Conservation (phyloP, 1,140 invertebrate species). For the Ladona fulva region DNA sequence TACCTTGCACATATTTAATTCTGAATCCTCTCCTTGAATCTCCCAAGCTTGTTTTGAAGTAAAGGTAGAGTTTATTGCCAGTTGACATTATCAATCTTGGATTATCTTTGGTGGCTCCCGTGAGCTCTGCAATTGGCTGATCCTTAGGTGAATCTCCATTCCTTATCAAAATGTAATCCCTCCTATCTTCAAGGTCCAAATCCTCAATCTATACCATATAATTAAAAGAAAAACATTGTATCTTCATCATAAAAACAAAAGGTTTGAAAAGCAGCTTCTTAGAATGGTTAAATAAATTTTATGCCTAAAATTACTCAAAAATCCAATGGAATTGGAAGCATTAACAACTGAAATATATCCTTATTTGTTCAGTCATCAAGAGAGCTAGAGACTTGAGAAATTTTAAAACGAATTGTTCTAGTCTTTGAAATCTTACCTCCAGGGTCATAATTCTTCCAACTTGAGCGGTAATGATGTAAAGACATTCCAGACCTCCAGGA, state of each 20-base stretch:
- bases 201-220: slow-evolving; percentile 57
- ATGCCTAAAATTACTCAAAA: too few relatives aligned
- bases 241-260: background rate
- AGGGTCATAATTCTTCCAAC: slow-evolving; percentile 78
- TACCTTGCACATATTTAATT: slow-evolving; percentile 75
- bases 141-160: slow-evolving; percentile 82
- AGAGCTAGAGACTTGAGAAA: too few relatives aligned
- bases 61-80: slow-evolving; percentile 78
- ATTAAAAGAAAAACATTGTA: background rate
- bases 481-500: slow-evolving; percentile 87
- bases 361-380: too few relatives aligned
- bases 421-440: slow-evolving; percentile 44
- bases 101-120: slow-evolving; percentile 67
- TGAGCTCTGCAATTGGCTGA: slow-evolving; percentile 68
- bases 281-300: slow-evolving; percentile 11
- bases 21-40: slow-evolving; percentile 85
- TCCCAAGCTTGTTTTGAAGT: slow-evolving; percentile 82
- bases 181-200: slow-evolving; percentile 72
- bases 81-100: slow-evolving; percentile 84
- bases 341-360: too few relatives aligned
- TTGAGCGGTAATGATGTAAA: slow-evolving; percentile 84
- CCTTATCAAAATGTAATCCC: slow-evolving; percentile 80
- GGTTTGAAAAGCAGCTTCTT: background rate
- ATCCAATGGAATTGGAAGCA: too few relatives aligned
- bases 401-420: too few relatives aligned